Base-by-base conservation (phyloP, 92 coral and sea anemone species). In the Zoanthus sansibaricus region DNA sequence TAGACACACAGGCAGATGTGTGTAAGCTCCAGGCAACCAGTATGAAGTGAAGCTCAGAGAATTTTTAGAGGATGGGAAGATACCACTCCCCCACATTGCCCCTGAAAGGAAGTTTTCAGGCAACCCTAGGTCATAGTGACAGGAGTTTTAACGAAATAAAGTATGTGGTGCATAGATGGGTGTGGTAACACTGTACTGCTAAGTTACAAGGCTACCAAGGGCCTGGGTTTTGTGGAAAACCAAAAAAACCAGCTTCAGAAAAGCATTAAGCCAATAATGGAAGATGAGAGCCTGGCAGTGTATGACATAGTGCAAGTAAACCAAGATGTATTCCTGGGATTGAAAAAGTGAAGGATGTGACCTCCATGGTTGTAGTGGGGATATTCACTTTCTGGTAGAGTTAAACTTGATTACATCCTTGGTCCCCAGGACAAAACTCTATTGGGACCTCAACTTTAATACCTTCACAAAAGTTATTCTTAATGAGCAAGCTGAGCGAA, bases 1-100 rank as follows among this genome's bases (percentile, higher is more conserved):
- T 86, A 54, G 92, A 79, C 87, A 70, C 78, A 9, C 87, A 83
- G 68, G 79, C 71, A 52, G 87, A 72, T 69, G 87, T 83, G 10
- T 49, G 59, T 51, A 47, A 45, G 16, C 58, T 75, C 14, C 37
- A 2, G 61, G 58, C 55, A 49, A 49, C 55, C 55, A 49, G 55
- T 49, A 9, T 49, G 55, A 79, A 42, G 55, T 49, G 55, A 79
- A 42, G 10, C 66, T 89, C 16, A 74, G 77, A 16, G 64, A 83
- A 55, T 83, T 42, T 75, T 83, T 86, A 30, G 90, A 82, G 48
- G 80, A 87, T 17, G 90, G 82, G 30, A 51, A 30, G 56, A 74
- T 73, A 25, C 25, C 25, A 0, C 25, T 25, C 25, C 10, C 80
- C 90, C 61, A n/a, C 52, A 44, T 30, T 88, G 42, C 87, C 82